Base-by-base conservation (phyloP, 1,140 invertebrate genomes). In the Homalodisca vitripennis region DNA sequence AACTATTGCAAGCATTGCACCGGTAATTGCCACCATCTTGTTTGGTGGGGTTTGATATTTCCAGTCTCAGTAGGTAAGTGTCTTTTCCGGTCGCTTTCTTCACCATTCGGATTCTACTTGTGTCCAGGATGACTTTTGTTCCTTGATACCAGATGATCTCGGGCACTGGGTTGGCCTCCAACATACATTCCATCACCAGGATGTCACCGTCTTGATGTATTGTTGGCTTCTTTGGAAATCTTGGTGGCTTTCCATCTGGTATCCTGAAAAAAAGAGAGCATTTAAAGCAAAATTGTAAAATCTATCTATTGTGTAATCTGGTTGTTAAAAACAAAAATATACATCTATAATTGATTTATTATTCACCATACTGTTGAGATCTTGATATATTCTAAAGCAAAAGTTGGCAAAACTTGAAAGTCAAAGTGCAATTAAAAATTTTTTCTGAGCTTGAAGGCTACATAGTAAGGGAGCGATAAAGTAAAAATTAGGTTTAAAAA, bases 21-120 rank as follows among this genome's bases (percentile, higher is more conserved):
- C 97, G 89, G 84, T 99, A 99, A 81, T 96, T 95, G 70, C 98
- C 98, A 74, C 96, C 97, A 81, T 99, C 98, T 77, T 92, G 90
- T 77, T 90, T 90, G 65, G 92, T 94, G 29, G 98, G 97, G 82
- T 96, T 95, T 78, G 88, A 89, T 76, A 98, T 96, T 84, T 95
- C 93, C 78, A 98, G 86, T 30, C 90, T 93, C 46, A 98, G 87
- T 73, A 94, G 85, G 80, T 94, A 98, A 46, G 87, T 90, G 80
- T 98, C 94, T 85, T 95, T 94, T 73, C 89, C 91, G 32, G 87
- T 89, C 22, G 88, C 87, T 80, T 94, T 94, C 74, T 90, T 85
- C 47, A 87, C 90, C 90, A 94, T 95, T 83, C 91, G 91, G 74
- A 95, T 91, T 79, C 94, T 86, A 72, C 83, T 82, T 77, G 88